Evolutionary conservation across 2,113 vertebrate genomes (phyloP), one percentile per base, ranked within the genome.

Genomic region (Leiothrix lutea): DNA sequence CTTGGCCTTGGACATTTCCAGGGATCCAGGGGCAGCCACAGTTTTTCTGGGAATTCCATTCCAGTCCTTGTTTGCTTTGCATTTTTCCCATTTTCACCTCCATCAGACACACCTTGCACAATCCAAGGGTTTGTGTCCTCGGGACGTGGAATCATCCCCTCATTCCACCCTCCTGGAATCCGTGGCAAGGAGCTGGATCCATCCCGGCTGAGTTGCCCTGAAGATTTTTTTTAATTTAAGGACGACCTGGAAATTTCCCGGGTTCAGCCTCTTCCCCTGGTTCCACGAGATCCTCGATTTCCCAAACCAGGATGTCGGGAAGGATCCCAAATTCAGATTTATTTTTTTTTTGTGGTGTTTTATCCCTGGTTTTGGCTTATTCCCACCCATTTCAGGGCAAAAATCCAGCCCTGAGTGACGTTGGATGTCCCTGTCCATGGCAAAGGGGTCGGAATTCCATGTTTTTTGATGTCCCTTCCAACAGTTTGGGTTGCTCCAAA

Each of bases 331-430:
- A 57, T 21, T 38, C 21, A 1, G 2, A 38, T 38, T 38, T n/a
- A n/a, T n/a, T n/a, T n/a, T 6, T 45, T 71, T 66, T 40, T 58
- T 5, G 4, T 40, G 33, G 10, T 9, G 28, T 24, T 60, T 88
- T 22, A 12, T 56, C 79, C 36, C 38, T 6, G 6, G 1, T 42
- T 21, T 42, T 1, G 2, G 11, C 8, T 57, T 38, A 8, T 75
- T 87, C n/a, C 58, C n/a, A 12, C 87, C 17, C 25, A 3, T 35
- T 21, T 14, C 51, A 2, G 0, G 3, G 29, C 66, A 25, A 12
- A 51, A 66, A 16, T 40, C 33, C 33, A 5, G 6, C 56, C 53
- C 33, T 0, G 1, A 29, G 56, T 8, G 47, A 31, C 1, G 0
- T 2, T 4, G 38, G 80, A 26, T 53, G 11, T 45, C 26, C 57